A percentile compares a stretch with the other conserved stretches of the same genome.
These are phyloP conservation scores for Megalops cyprinoides DNA, from an alignment of 2,797 vertebrate species.

Conservation along the genomic window DNA sequence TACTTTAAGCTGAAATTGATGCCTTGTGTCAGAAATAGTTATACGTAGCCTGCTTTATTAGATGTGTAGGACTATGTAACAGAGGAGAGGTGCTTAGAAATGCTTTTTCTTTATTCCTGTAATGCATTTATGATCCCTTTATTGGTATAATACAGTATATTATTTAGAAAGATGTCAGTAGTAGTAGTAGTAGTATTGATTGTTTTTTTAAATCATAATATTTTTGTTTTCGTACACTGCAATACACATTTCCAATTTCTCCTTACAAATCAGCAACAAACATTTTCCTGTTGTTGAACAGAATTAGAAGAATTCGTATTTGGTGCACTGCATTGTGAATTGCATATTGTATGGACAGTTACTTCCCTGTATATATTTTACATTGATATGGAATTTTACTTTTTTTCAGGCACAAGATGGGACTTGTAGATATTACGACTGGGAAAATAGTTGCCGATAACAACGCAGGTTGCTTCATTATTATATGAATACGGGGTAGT, in stretches of 20 bases:
- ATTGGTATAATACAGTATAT: not conserved
- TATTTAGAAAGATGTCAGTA: too few relatives aligned
- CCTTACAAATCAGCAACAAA: too few relatives aligned
- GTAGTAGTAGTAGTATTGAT: too few relatives aligned
- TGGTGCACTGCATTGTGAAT: not conserved
- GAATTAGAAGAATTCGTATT: too few relatives aligned
- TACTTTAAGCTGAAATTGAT: not conserved
- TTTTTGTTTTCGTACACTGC: not conserved
- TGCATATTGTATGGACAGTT: not conserved
- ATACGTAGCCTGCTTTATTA: slow-evolving; percentile 16
- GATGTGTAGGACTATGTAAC: not conserved
- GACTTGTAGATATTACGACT: too few relatives aligned
- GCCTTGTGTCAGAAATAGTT: not conserved
- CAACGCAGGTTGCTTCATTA: too few relatives aligned
- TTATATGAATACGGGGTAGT: too few relatives aligned
- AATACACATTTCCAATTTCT: too few relatives aligned
- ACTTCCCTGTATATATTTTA: not conserved
- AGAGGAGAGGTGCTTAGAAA: not conserved
- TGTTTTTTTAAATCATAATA: too few relatives aligned
- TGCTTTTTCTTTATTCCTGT: not conserved
- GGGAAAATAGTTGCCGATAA: too few relatives aligned
- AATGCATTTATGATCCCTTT: not conserved
- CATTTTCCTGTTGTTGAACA: too few relatives aligned
- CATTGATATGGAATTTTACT: not conserved
- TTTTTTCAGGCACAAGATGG: too few relatives aligned